These are phyloP conservation scores for Ectemnius lituratus DNA, from an alignment of 2,888 invertebrate species.

Conservation along the genomic window DNA sequence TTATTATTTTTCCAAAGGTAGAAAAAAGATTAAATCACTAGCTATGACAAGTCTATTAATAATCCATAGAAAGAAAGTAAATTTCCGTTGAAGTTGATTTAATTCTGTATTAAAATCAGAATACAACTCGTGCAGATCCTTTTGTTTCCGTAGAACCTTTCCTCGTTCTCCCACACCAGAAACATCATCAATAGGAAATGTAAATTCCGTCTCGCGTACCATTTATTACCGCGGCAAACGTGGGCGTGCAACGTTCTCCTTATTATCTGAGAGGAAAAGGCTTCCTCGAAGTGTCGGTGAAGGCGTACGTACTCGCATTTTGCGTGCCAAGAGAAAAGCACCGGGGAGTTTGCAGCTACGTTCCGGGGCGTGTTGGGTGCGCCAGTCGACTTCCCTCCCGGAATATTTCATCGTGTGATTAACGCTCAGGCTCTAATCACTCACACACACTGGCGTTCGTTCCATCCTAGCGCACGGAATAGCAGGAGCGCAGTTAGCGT, in stretches of 20 bases:
- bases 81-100: no score
- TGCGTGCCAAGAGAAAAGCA: background rate
- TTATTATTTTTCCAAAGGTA: no score
- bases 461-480: constrained; percentile 34
- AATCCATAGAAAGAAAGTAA: no score
- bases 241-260: background rate
- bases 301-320: background rate
- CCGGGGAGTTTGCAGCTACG: constrained; percentile 34
- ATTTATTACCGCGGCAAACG: no score
- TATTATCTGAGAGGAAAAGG: background rate
- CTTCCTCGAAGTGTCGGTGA: background rate
- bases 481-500: constrained; percentile 29
- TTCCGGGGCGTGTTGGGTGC: constrained; percentile 23
- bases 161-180: no score
- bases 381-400: constrained; percentile 47
- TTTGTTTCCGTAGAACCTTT: no score
- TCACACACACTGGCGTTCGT: constrained; percentile 60
- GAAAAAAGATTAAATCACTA: no score
- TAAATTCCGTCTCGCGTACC: no score
- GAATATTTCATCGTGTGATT: constrained; percentile 72
- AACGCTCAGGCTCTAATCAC: constrained; percentile 71
- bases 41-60: no score
- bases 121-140: no score
- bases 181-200: no score
- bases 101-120: no score